These are phyloP conservation scores for Lacerta agilis DNA, from an alignment of 2,797 vertebrate genomes.

Conservation along the genomic window DNA sequence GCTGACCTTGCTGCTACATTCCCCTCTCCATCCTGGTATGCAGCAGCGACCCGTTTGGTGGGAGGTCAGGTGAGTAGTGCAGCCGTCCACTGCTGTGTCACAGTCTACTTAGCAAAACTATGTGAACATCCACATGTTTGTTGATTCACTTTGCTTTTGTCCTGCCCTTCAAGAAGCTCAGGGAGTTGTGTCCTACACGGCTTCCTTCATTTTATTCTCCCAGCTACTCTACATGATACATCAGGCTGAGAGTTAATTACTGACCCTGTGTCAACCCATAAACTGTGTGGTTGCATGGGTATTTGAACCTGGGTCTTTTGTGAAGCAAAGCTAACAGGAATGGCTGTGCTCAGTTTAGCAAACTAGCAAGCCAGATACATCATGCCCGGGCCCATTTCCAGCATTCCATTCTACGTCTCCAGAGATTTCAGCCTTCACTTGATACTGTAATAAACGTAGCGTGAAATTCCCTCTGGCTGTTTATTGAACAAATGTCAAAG, in stretches of 20 bases:
- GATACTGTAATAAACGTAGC: constrained; percentile 16
- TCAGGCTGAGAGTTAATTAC: background rate
- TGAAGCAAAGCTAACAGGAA: background rate
- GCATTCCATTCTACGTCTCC: constrained; percentile 33
- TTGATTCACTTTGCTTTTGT: background rate
- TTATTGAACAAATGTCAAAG: background rate
- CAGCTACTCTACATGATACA: background rate
- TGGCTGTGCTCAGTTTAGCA: background rate
- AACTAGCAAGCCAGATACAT: background rate
- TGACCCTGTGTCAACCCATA: background rate
- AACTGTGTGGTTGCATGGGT: background rate
- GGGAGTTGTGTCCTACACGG: background rate
- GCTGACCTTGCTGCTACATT: too few species aligned
- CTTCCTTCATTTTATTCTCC: background rate
- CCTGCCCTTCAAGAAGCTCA: background rate
- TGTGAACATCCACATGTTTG: background rate
- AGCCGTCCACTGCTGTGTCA: background rate
- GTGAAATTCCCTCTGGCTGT: constrained; percentile 23
- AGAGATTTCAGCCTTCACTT: constrained; percentile 21
- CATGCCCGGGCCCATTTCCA: constrained; percentile 39
- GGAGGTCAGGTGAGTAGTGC: too few species aligned
- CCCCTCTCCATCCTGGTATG: too few species aligned
- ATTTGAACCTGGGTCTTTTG: background rate
- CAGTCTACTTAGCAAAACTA: background rate
- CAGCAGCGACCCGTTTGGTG: too few species aligned